phyloP scores from a whole-genome alignment of 2,113 vertebrate species.

The Piaya cayana region DNA sequence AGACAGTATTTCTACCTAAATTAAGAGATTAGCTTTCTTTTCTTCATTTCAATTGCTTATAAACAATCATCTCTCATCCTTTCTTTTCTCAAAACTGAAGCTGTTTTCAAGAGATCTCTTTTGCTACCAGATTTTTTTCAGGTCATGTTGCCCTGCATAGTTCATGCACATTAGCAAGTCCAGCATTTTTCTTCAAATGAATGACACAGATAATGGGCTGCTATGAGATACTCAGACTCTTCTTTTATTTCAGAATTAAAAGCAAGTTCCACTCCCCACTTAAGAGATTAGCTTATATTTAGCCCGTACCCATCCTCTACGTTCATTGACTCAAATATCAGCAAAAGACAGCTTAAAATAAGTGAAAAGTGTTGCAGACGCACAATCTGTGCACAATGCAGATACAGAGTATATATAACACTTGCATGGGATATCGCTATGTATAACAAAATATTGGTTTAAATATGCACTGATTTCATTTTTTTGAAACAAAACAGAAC shows the following conservation, averaged over 20 bases:
- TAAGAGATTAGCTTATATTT: slow-evolving; percentile 26
- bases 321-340: slow-evolving; percentile 30
- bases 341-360: slow-evolving; percentile 44
- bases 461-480: not conserved
- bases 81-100: not conserved
- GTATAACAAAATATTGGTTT: not conserved
- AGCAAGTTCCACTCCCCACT: not conserved
- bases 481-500: not conserved
- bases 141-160: not conserved
- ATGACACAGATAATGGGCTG: slow-evolving; percentile 32
- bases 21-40: not conserved
- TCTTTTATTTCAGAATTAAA: slow-evolving; percentile 52
- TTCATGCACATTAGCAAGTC: not conserved
- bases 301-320: not conserved
- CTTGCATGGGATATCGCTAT: not conserved
- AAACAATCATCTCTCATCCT: not conserved
- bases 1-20: not conserved
- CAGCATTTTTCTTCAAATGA: slow-evolving; percentile 15
- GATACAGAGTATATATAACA: not conserved
- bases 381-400: not conserved
- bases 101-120: not conserved
- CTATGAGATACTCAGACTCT: slow-evolving; percentile 19
- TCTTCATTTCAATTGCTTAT: not conserved
- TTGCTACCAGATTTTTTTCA: not conserved
- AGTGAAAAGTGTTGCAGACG: not conserved